Percentiles rank a stretch among this genome's conserved stretches.
phyloP scores from a whole-genome alignment of 2,888 invertebrate species.

The Macaria notata region DNA sequence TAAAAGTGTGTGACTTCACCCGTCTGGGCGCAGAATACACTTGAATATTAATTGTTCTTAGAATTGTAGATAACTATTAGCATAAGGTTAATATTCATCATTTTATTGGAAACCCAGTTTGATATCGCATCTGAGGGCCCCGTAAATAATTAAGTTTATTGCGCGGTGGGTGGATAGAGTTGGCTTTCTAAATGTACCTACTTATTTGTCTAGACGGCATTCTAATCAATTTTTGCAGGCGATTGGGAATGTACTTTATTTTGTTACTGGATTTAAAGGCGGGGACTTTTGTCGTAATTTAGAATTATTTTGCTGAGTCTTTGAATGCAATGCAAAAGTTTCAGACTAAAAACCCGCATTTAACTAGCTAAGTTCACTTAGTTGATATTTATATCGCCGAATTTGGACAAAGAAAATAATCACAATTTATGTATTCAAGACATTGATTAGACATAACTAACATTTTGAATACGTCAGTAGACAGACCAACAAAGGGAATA shows the following conservation, averaged over 20 bases:
- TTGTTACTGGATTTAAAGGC: constrained; percentile 19
- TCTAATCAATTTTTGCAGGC: constrained; percentile 49
- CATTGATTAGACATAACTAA: too few species aligned
- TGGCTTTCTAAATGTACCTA: constrained; percentile 22
- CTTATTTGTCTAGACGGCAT: constrained; percentile 47
- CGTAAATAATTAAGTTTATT: constrained; percentile 23
- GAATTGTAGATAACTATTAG: constrained; percentile 32
- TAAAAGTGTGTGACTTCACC: constrained; percentile 58
- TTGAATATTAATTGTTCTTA: constrained; percentile 65
- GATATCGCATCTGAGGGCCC: constrained; percentile 12
- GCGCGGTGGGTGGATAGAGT: constrained; percentile 15
- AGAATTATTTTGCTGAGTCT: constrained; percentile 8
- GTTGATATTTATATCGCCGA: not conserved
- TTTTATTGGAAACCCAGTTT: constrained; percentile 28
- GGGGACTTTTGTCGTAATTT: constrained; percentile 7
- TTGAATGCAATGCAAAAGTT: not conserved
- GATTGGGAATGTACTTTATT: constrained; percentile 41
- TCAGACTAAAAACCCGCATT: not conserved
- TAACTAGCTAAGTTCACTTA: not conserved
- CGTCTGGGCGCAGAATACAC: constrained; percentile 53
- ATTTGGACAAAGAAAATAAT: not conserved
- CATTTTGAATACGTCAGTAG: too few species aligned
- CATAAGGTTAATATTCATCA: constrained; percentile 27
- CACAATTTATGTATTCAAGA: too few species aligned
- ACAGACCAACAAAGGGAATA: too few species aligned